Conservation (phyloP, 1,140 invertebrate genomes). For the Polypedilum vanderplanki region DNA sequence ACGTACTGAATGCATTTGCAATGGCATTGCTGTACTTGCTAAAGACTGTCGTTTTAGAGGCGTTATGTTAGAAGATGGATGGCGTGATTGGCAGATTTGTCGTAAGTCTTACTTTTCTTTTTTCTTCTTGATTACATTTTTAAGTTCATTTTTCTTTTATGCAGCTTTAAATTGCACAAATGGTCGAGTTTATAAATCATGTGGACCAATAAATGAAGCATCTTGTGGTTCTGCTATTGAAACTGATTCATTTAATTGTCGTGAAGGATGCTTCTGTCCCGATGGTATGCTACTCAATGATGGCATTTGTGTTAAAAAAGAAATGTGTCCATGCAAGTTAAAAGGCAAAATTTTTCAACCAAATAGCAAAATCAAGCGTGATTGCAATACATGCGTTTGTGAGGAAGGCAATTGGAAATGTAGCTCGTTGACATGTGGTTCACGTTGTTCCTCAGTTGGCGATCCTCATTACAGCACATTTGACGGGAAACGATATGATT, state of each 20-base stretch:
- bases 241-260: conserved; percentile 47
- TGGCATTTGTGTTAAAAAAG: conserved; percentile 60
- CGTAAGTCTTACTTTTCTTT: conserved; percentile 55
- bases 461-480: conserved; percentile 89
- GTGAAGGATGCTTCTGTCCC: conserved; percentile 84
- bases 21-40: conserved; percentile 66
- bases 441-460: conserved; percentile 70
- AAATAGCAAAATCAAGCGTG: conserved; percentile 62
- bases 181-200: conserved; percentile 62
- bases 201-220: conserved; percentile 53
- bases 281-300: conserved; percentile 61
- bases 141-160: not conserved
- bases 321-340: conserved; percentile 71
- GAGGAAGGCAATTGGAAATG: conserved; percentile 64
- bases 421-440: conserved; percentile 62
- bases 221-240: conserved; percentile 48
- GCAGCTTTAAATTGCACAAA: conserved; percentile 61
- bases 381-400: conserved; percentile 75
- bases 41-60: conserved; percentile 64
- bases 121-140: not conserved
- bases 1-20: conserved; percentile 62
- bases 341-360: conserved; percentile 67
- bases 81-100: conserved; percentile 66
- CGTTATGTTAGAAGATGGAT: conserved; percentile 53
- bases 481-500: conserved; percentile 75